phyloP scores from a whole-genome alignment of 1,140 invertebrate species.

The Drosophila navojoa region DNA sequence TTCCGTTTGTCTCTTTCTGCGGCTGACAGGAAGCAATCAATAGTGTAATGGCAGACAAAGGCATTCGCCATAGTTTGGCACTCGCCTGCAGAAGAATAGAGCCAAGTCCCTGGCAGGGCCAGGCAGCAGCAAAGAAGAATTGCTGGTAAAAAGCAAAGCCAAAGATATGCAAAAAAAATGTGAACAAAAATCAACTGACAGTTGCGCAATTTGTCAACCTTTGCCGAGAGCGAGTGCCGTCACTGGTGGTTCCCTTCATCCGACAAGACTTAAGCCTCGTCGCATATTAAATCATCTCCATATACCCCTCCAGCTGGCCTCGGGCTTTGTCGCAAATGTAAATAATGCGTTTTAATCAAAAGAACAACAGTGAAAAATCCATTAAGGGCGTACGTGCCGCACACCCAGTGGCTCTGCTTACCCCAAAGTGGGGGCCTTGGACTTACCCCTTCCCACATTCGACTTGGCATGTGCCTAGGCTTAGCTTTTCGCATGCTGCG shows the following conservation, averaged over 20 bases:
- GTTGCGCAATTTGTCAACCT: conserved; percentile 71
- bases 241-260: conserved; percentile 27
- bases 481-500: conserved; percentile 47
- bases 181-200: conserved; percentile 28
- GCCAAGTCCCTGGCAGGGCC: conserved; percentile 72
- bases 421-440: too few species aligned
- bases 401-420: conserved; percentile 22
- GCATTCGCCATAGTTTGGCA: conserved; percentile 70
- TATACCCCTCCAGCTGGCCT: too few species aligned
- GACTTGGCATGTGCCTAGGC: conserved; percentile 12
- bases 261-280: conserved; percentile 36
- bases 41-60: conserved; percentile 82
- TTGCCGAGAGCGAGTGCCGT: too few species aligned
- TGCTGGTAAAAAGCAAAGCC: too few species aligned
- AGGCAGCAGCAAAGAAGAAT: conserved; percentile 9
- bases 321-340: conserved; percentile 72
- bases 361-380: conserved; percentile 66
- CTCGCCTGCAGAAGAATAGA: conserved; percentile 60
- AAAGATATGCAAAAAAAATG: conserved; percentile 30
- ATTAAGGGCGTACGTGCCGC: conserved; percentile 69
- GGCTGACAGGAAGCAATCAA: conserved; percentile 83
- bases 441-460: too few species aligned
- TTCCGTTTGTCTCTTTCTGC: conserved; percentile 64
- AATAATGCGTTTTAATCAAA: conserved; percentile 79
- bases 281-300: conserved; percentile 42